These are phyloP conservation scores for Thalassaphorura encarpata DNA, from an alignment of 1,140 invertebrate species.

Conservation along the genomic window DNA sequence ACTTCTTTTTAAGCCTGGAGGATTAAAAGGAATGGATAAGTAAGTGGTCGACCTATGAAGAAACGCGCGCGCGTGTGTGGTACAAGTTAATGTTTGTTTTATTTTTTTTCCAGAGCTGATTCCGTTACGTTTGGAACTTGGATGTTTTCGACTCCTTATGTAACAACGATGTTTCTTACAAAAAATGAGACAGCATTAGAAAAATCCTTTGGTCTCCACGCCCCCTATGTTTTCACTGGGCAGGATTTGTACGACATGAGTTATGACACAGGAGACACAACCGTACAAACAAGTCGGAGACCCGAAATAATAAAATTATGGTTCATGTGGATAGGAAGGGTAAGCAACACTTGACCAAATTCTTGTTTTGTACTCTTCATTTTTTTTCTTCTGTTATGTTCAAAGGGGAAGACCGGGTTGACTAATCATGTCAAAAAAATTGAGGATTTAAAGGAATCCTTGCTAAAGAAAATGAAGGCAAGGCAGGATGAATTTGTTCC, in stretches of 20 bases:
- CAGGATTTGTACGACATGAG: not conserved
- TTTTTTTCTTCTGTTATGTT: not conserved
- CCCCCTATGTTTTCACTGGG: not conserved
- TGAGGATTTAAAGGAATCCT: not conserved
- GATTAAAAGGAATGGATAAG: not conserved
- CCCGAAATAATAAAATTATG: conserved; percentile 92
- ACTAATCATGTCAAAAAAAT: not conserved
- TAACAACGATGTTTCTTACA: not conserved
- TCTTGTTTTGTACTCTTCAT: not conserved
- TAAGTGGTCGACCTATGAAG: not conserved
- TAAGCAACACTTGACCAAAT: not conserved
- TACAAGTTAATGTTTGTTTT: too few species aligned
- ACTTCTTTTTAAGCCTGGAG: conserved; percentile 58
- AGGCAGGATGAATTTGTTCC: too few species aligned
- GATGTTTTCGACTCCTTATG: not conserved
- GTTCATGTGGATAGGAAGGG: conserved; percentile 93
- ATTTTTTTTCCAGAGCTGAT: conserved; percentile 43
- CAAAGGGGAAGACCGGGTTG: too few species aligned
- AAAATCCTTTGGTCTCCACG: conserved; percentile 1
- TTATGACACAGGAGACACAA: conserved; percentile 62
- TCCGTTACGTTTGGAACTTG: not conserved
- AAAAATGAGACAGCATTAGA: not conserved
- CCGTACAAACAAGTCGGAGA: conserved; percentile 79
- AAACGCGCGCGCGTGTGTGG: too few species aligned
- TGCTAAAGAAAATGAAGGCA: not conserved